Evolutionary conservation across 2,797 vertebrate genomes (phyloP), one percentile per base, ranked within the genome.

Genomic region (Champsocephalus esox): DNA sequence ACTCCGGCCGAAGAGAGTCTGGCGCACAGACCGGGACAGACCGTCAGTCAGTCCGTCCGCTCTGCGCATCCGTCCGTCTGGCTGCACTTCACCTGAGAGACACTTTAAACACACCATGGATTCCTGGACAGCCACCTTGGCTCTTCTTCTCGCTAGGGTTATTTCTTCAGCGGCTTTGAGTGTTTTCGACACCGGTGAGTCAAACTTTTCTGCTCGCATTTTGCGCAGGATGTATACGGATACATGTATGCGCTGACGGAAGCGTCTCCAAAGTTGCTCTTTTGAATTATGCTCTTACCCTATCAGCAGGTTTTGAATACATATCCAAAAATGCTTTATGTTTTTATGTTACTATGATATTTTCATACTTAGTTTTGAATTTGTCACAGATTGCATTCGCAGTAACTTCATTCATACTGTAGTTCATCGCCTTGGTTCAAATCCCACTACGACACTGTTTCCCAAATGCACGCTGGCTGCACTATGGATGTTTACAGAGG

Each of bases 121-220:
- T 85, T 81, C 93, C 80, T 81, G 86, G 90, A 93, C 90, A 56
- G 59, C 73, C 84, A 50, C 82, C 21, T 89, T 86, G 43, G 85
- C 89, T 32, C 81, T 94, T 28, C 88, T 94, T 9, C 81, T 94
- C 44, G 81, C 86, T 61, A 88, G 79, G 52, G 84, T 93, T 55
- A 66, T 94, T 61, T 88, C 92, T 10, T 86, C 91, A 1, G 83
- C 91, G 34, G 90, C 92, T 64, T 85, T 93, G 3, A 87, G 73
- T 65, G 90, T 93, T 51, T 93, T 94, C 73, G 89, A 95, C 34
- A 94, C 94, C 71, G 95, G 95, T 95, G 62, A 93, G 95, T 86
- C 4, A 34, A 78, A 82, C 81, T 86, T 88, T 79, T 43, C 28
- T 21, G 0, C 44, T 68, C 65, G 55, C 38, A 11, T 38, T 21